Evolutionary conservation across 2,888 invertebrate species (phyloP), one percentile per base, ranked within the genome.

Genomic region (Heteropelma amictum): DNA sequence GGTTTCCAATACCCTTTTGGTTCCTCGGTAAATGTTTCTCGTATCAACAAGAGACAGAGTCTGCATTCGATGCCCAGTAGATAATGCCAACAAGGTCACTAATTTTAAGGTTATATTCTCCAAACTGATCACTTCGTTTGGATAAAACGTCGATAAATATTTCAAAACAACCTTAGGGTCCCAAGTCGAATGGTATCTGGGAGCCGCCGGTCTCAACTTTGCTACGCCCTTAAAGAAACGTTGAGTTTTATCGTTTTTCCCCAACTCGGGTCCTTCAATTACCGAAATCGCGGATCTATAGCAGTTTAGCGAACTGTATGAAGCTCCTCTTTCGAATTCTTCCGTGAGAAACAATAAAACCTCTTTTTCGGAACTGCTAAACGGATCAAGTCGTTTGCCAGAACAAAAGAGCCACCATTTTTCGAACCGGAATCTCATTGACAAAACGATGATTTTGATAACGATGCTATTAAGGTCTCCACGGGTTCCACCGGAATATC

Each of bases 41-140:
- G 47, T 60, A 33, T 69, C 60, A 17, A 75, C 69, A 4, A 42
- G 42, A 17, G 19, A 4, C 28, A 74, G 23, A 7, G 67, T 67
- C 51, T 65, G 77, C 56, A 73, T 74, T 21, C 73, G 30, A 54
- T 77, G 73, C 1, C 53, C 77, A 2, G 73, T 73, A 30, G 45
- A 38, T n/a, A 77, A 21, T 7, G 74, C 63, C 33, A 71, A 12
- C 28, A 77, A 35, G n/a, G 71, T 74, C 19, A 56, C 71, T n/a
- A 67, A 12, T 23, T 71, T 75, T 26, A 53, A 54, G 10, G 71
- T 53, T 8, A 67, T 26, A 1, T 28, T n/a, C 53, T 75, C 61
- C 12, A 71, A 71, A 40, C 26, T 30, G 8, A 67, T 35, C 8
- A 30, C 49, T 53, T 65, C 33, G 12, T 60, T 45, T 30, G 67